phyloP scores from a whole-genome alignment of 2,113 vertebrate species.

The Cyanoramphus novaezelandiae region DNA sequence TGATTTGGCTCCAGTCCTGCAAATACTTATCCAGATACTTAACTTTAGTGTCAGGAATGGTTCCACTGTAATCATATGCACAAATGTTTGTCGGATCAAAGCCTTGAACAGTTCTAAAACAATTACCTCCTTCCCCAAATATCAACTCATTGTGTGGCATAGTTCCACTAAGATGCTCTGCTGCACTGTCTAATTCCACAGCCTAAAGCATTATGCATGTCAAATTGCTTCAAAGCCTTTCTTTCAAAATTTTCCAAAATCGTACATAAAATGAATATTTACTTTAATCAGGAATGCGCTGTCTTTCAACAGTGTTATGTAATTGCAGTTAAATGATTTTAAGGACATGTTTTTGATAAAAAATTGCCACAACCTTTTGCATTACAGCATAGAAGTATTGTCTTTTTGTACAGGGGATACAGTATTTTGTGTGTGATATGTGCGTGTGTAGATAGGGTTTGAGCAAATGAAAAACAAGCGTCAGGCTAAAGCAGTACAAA shows the following conservation, averaged over 20 bases:
- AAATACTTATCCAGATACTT: constrained; percentile 36
- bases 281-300: background rate
- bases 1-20: constrained; percentile 51
- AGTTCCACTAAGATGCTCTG: background rate
- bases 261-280: background rate
- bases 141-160: background rate
- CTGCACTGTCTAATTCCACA: background rate
- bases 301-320: background rate
- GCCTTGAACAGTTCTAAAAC: background rate
- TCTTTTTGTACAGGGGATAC: background rate
- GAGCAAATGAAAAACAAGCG: background rate
- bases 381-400: background rate
- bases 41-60: constrained; percentile 27
- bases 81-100: constrained; percentile 28
- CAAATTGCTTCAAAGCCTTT: background rate
- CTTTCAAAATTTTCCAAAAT: background rate
- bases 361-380: background rate
- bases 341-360: background rate
- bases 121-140: background rate
- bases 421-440: background rate
- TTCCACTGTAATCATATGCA: constrained; percentile 15
- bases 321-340: background rate
- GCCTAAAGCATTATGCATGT: background rate
- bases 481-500: background rate
- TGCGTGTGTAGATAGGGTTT: background rate